Base-by-base conservation (phyloP, 1,140 invertebrate species). In the Procambarus clarkii region DNA sequence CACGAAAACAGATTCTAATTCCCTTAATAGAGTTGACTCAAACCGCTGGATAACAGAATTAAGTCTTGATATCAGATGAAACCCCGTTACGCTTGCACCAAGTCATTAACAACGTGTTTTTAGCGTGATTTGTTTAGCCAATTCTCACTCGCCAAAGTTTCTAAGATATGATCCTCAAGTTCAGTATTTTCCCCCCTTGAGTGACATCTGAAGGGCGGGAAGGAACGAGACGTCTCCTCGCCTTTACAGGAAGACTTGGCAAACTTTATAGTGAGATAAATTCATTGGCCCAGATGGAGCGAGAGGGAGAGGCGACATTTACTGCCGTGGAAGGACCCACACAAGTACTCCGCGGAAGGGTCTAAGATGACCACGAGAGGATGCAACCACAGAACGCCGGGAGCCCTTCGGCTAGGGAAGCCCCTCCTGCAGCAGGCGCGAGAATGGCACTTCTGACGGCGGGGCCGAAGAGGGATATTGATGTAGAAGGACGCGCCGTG, bases 181-280 rank as follows among this genome's bases (percentile, higher is more conserved):
- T 69, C 89, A 79, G 71, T 85, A 85, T 79, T 80, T 91, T 34
- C 79, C 50, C 74, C 60, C 21, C 8, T 54, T 21, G 89, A 91
- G 89, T 91, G 89, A 91, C 89, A 91, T 91, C 89, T 85, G 89
- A 79, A 64, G 18, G 82, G 89, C 48, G 89, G 81, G 48, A 90
- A 34, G 85, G 81, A 90, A 15, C 71, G 54, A 44, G 83, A 85
- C 89, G 58, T 91, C 82, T 77, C 82, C 44, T 79, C 74, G 69
- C 58, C 83, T 91, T 91, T 86, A 91, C 79, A 86, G 89, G 89
- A 82, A 91, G 83, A 84, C 76, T 45, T 50, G 77, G 89, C 89
- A 80, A 86, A 91, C 82, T 91, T 91, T 91, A 91, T 91, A 91
- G 89, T 86, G 82, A 85, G 89, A 91, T 91, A 91, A 91, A 91